Percentiles rank a stretch among this genome's conserved stretches.
Conservation (phyloP, 1,140 invertebrate genomes). For the Planococcus citri region DNA sequence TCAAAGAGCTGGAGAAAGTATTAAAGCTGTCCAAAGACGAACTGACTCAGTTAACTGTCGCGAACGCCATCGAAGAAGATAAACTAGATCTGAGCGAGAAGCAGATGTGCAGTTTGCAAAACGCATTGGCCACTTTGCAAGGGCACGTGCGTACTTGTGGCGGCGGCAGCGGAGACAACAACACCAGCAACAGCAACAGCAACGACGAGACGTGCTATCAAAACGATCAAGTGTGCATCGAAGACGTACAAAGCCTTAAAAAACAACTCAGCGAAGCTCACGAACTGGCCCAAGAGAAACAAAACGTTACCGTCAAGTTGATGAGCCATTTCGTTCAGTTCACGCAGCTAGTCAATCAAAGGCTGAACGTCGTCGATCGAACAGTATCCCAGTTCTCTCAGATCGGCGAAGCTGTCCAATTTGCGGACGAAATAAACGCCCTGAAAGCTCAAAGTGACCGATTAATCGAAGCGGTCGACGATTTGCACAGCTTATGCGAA, state of each 20-base stretch:
- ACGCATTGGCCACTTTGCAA: not conserved
- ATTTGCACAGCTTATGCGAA: not conserved
- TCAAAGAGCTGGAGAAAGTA: not conserved
- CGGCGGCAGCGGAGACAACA: too few relatives aligned
- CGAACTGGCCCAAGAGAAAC: conserved; percentile 4
- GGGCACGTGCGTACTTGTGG: not conserved
- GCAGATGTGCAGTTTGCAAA: not conserved
- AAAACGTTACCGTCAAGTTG: conserved; percentile 9
- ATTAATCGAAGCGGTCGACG: not conserved
- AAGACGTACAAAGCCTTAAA: conserved; percentile 4
- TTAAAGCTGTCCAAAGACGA: not conserved
- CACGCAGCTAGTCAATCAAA: not conserved
- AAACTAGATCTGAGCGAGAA: not conserved
- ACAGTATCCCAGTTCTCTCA: too few relatives aligned
- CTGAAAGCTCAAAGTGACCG: not conserved
- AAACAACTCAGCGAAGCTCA: not conserved
- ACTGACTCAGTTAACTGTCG: not conserved
- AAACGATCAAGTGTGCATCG: not conserved
- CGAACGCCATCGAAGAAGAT: conserved; percentile 10
- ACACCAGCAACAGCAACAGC: too few relatives aligned
- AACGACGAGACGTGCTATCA: not conserved
- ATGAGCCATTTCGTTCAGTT: not conserved
- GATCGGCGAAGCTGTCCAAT: not conserved
- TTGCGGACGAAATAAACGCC: not conserved
- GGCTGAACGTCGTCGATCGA: not conserved